phyloP scores from a whole-genome alignment of 2,888 invertebrate species.

The Chouioia cunea region DNA sequence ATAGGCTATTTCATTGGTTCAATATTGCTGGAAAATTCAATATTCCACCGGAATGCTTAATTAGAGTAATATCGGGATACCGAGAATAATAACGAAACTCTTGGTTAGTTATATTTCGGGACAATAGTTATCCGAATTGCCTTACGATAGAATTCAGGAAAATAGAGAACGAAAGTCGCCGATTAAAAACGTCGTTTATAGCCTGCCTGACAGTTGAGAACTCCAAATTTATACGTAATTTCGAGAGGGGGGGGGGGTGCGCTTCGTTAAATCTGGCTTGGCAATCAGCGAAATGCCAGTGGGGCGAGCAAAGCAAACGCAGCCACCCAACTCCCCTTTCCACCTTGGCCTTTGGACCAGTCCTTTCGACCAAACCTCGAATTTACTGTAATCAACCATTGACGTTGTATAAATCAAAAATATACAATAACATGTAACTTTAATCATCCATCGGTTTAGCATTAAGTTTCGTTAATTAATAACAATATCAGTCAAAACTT shows the following conservation, averaged over 20 bases:
- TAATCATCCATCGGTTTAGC: no score
- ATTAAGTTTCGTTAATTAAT: no score
- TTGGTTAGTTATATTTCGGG: conserved; percentile 4
- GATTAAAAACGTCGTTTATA: conserved; percentile 34
- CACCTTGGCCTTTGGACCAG: conserved; percentile 4
- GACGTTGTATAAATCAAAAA: background rate
- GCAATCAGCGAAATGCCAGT: conserved; percentile 57
- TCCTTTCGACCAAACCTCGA: no score
- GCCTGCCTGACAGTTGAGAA: no score
- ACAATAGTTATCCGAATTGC: conserved; percentile 29
- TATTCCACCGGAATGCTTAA: background rate
- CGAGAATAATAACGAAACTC: no score
- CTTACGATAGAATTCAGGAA: conserved; percentile 27
- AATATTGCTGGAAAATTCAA: conserved; percentile 21
- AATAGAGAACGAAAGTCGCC: background rate
- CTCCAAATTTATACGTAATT: conserved; percentile 16
- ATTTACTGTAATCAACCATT: conserved; percentile 47
- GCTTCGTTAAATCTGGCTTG: conserved; percentile 38
- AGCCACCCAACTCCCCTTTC: conserved; percentile 14
- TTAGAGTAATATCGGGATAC: background rate
- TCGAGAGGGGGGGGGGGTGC: conserved; percentile 20
- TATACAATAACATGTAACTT: no score
- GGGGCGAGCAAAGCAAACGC: background rate
- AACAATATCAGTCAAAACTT: no score
- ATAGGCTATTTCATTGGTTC: conserved; percentile 14